phyloP scores from a whole-genome alignment of 2,888 invertebrate genomes.

The Hypena proboscidalis region DNA sequence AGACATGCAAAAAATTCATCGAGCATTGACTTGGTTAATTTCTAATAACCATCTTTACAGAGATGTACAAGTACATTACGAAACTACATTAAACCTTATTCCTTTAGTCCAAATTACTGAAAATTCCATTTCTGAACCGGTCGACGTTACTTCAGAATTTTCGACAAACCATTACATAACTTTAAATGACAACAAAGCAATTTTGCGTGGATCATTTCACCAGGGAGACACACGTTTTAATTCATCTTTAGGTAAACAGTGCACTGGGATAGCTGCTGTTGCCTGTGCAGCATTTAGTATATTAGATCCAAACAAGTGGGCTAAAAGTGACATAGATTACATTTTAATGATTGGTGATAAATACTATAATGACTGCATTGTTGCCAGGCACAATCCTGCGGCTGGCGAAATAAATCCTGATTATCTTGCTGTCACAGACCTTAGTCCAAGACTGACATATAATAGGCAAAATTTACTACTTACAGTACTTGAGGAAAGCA shows the following conservation, averaged over 20 bases:
- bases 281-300: conserved; percentile 20
- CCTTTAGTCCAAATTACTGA: neutral
- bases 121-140: neutral
- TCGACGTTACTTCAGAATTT: neutral
- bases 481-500: too few relatives aligned
- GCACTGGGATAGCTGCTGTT: conserved; percentile 28
- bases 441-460: conserved; percentile 10
- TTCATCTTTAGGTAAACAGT: conserved; percentile 29
- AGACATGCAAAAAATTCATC: conserved; percentile 12
- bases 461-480: too few relatives aligned
- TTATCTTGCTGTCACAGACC: conserved; percentile 11
- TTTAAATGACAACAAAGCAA: conserved; percentile 16
- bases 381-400: conserved; percentile 8
- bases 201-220: conserved; percentile 29
- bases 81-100: neutral
- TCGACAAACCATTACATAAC: too few relatives aligned
- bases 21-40: conserved; percentile 19
- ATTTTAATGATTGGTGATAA: conserved; percentile 16
- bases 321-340: conserved; percentile 15
- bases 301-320: conserved; percentile 12
- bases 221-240: conserved; percentile 26
- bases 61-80: conserved; percentile 17
- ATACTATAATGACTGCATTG: conserved; percentile 11
- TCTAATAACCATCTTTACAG: conserved; percentile 17
- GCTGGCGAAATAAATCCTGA: conserved; percentile 11